Percentiles rank a stretch among this genome's conserved stretches.
These are phyloP conservation scores for Orientallactaga bullata DNA, from an alignment of 2,113 vertebrate genomes.

Conservation along the genomic window DNA sequence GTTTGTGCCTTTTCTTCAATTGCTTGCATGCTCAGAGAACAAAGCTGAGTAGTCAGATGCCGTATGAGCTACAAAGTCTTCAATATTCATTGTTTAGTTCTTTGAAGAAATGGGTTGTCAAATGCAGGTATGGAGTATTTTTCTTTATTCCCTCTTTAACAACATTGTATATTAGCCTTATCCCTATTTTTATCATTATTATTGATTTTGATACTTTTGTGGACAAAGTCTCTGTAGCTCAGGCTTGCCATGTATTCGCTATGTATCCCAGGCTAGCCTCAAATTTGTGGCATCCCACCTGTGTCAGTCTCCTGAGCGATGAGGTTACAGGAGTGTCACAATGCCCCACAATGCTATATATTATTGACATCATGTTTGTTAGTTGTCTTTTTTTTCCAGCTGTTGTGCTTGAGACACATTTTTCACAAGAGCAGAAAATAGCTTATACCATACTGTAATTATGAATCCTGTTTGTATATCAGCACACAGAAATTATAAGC, in stretches of 20 bases:
- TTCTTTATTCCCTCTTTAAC: conserved; percentile 4
- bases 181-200: not conserved
- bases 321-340: not conserved
- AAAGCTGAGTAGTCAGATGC: not conserved
- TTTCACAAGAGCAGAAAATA: not conserved
- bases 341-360: not conserved
- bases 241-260: not conserved
- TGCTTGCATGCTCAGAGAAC: not conserved
- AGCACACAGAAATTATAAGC: not conserved
- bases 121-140: not conserved
- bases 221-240: not conserved
- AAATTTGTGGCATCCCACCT: not conserved
- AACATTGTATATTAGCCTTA: not conserved
- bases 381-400: conserved; percentile 25
- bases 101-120: not conserved
- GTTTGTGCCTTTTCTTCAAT: not conserved
- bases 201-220: not conserved
- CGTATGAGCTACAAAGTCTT: not conserved
- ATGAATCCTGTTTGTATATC: not conserved
- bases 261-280: not conserved
- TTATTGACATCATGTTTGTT: not conserved
- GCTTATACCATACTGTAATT: not conserved
- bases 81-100: not conserved
- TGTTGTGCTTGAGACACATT: not conserved
- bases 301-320: not conserved